Evolutionary conservation across 2,888 invertebrate species (phyloP), one percentile per base, ranked within the genome.

Genomic region (Agrochola macilenta): DNA sequence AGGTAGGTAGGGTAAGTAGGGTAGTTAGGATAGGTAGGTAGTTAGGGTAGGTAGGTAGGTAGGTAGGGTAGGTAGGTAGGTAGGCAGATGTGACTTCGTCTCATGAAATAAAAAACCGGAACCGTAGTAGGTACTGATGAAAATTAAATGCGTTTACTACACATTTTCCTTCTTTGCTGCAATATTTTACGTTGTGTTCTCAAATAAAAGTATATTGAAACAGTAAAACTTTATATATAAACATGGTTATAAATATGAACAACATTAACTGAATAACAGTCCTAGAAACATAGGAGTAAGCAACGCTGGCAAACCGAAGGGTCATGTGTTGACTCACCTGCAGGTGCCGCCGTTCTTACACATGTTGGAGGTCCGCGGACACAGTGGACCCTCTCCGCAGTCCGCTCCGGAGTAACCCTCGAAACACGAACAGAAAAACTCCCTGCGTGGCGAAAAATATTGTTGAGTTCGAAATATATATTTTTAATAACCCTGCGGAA

Each of bases 291-390:
- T 5, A 30, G 23, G 30, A 8, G 23, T 30, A 14, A 49, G 0
- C 11, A 26, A 66, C 5, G 0, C 26, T 58, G 17, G 11, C n/a
- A 35, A 52, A 58, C 17, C 17, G 5, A 9, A 35, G 23, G 35
- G 68, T 30, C 11, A 8, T 4, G 23, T 3, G 3, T 17, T n/a
- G 0, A 58, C 88, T 97, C 97, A 99, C 99, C 98, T 98, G 98
- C 99, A 99, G 70, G 97, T 98, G 81, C 98, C 99, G 58, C 98
- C 98, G 90, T 99, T 98, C 93, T 97, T 97, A 94, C 99, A 99
- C 91, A 98, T 97, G 90, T 95, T 95, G 63, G 95, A 92, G 46
- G 94, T 92, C 74, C 89, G 89, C 80, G 97, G 97, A 94, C 99
- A 99, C 77, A 98, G 97, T 0, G 98, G 98, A 23, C 99, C 99